A percentile compares a stretch with the other conserved stretches of the same genome.
phyloP scores from a whole-genome alignment of 2,888 invertebrate genomes.

The Eumacrocentrus americanus region DNA sequence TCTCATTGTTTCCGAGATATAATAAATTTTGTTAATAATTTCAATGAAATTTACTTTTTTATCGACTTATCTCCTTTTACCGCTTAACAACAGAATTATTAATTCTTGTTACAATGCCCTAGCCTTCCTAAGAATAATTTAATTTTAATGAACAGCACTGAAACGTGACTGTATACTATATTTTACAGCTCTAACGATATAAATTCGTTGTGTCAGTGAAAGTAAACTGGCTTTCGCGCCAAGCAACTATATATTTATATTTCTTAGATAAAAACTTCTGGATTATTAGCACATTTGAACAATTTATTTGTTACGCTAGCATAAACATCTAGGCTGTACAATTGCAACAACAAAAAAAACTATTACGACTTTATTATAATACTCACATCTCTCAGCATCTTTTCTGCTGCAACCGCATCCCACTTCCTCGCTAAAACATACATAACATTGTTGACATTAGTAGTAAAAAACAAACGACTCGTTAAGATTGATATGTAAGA shows the following conservation, averaged over 20 bases:
- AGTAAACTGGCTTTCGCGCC: slow-evolving; percentile 1
- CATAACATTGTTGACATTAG: no score
- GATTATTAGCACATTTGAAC: background rate
- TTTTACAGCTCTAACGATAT: background rate
- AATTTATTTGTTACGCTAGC: background rate
- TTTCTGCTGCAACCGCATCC: slow-evolving; percentile 86
- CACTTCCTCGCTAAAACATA: slow-evolving; percentile 80
- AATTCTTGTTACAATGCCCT: no score
- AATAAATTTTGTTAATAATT: no score
- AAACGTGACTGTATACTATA: no score
- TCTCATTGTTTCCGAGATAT: no score
- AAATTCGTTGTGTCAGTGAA: slow-evolving; percentile 5
- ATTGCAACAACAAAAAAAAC: no score
- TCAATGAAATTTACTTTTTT: no score
- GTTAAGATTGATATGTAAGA: no score
- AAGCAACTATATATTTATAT: background rate
- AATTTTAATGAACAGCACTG: background rate
- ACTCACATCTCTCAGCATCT: slow-evolving; percentile 88
- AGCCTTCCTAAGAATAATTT: no score
- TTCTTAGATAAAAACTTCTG: background rate
- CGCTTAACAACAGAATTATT: no score
- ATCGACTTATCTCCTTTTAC: no score
- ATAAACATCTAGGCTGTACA: background rate
- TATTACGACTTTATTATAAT: slow-evolving; percentile 16
- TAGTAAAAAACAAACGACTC: no score